Base-by-base conservation (phyloP, 2,113 vertebrate genomes). In the Pseudorhombus dupliciocellatus region DNA sequence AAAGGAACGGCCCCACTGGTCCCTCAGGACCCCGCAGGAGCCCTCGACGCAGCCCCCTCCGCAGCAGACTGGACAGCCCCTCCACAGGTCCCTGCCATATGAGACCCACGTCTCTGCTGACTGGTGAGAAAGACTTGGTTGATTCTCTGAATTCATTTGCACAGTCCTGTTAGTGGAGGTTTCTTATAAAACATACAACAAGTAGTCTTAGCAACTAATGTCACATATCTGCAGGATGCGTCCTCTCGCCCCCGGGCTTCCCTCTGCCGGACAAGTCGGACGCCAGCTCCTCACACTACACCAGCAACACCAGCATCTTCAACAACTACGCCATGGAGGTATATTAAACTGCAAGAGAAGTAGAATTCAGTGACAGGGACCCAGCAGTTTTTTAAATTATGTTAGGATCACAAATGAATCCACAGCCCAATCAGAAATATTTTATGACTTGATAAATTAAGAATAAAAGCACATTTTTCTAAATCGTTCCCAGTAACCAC, bases 301-400 rank as follows among this genome's bases (percentile, higher is more conserved):
- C 93, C 6, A 98, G 96, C 87, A 95, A 93, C 77, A 94, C 94
- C 86, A 97, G 94, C 16, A 93, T 96, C 89, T 97, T 96, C 88
- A 97, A 95, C 90, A 96, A 96, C 91, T 98, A 96, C 1, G 96
- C 96, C 66, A 95, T 99, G 95, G 97, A 99, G 97, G 98, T 99
- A 91, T 83, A 40, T 22, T 8, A 3, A 69, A 61, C 26, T 37
- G 3, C 9, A 12, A 2, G 34, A 37, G 9, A n/a, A 6, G 22
- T n/a, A 21, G 4, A 61, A 48, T 21, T 59, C 9, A 48, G 30
- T 7, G 4, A 1, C 28, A 18, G 4, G 12, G 5, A 20, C 46
- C 1, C 2, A n/a, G 44, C 44, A 2, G 16, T 3, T 12, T 42
- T 10, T 18, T 30, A 30, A 9, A 28, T 30, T 10, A 22, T 24